Conservation (phyloP, 2,113 vertebrate species). For the Brachypteracias leptosomus region DNA sequence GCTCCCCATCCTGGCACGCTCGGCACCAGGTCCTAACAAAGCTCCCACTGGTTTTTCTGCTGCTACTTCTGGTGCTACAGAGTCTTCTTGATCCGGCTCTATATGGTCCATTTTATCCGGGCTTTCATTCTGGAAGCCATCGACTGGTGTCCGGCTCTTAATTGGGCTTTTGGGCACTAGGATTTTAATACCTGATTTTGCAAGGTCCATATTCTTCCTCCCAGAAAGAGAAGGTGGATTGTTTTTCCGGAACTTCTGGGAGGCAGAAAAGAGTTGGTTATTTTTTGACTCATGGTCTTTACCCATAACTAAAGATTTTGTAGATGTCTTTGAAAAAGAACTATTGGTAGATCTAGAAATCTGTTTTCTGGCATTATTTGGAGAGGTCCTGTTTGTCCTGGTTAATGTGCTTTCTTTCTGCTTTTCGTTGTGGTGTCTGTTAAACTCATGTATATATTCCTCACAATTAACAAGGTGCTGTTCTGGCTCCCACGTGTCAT, state of each 20-base stretch:
- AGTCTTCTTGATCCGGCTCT: constrained; percentile 86
- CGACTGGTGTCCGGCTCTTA: constrained; percentile 85
- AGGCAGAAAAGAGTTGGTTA: constrained; percentile 69
- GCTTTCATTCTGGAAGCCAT: constrained; percentile 88
- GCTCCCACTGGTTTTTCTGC: constrained; percentile 86
- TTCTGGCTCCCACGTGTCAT: constrained; percentile 97
- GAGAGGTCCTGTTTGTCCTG: constrained; percentile 85
- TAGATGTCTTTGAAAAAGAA: constrained; percentile 74
- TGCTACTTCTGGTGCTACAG: constrained; percentile 88
- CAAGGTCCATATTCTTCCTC: constrained; percentile 90
- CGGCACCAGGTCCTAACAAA: constrained; percentile 86
- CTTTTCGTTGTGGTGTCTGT: constrained; percentile 79
- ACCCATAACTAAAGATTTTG: constrained; percentile 70
- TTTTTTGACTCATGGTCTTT: constrained; percentile 77
- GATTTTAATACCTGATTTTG: constrained; percentile 94
- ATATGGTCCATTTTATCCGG: constrained; percentile 86
- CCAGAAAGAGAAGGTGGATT: constrained; percentile 66
- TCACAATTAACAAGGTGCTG: constrained; percentile 91
- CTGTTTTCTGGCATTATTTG: constrained; percentile 83
- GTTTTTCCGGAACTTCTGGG: constrained; percentile 80
- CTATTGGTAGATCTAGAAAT: constrained; percentile 80
- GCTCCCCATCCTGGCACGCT: constrained; percentile 94
- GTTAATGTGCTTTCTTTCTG: constrained; percentile 78
- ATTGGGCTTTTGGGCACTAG: constrained; percentile 96
- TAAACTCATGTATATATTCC: constrained; percentile 92